phyloP scores from a whole-genome alignment of 1,140 invertebrate species.

The Bombus ignitus region DNA sequence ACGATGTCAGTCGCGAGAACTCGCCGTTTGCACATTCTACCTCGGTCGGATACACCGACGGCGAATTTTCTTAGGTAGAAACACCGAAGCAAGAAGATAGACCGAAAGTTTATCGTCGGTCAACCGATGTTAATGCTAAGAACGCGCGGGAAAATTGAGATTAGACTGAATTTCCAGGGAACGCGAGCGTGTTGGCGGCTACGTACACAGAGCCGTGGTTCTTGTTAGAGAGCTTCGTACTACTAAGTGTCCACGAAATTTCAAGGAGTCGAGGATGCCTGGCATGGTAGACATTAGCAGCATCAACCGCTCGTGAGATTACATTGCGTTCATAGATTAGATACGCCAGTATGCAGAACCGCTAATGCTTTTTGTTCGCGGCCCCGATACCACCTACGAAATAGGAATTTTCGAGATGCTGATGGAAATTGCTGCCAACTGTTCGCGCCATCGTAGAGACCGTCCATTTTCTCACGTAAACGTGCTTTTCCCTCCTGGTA shows the following conservation, averaged over 20 bases:
- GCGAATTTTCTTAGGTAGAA: neutral
- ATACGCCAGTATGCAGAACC: slow-evolving; percentile 16
- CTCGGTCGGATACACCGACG: too few species aligned
- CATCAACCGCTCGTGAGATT: slow-evolving; percentile 60
- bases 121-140: slow-evolving; percentile 31
- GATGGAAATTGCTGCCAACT: slow-evolving; percentile 27
- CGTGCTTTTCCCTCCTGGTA: too few species aligned
- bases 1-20: neutral
- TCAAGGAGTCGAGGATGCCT: slow-evolving; percentile 54
- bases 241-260: slow-evolving; percentile 50
- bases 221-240: slow-evolving; percentile 15
- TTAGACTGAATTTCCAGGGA: slow-evolving; percentile 16
- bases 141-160: slow-evolving; percentile 24
- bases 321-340: slow-evolving; percentile 36
- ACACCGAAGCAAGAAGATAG: neutral
- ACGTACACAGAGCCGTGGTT: neutral
- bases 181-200: neutral
- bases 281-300: slow-evolving; percentile 52
- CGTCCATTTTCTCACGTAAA: neutral
- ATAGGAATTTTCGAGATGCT: slow-evolving; percentile 33
- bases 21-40: slow-evolving; percentile 1
- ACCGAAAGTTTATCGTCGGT: slow-evolving; percentile 27
- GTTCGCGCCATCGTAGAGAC: neutral
- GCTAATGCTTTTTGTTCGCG: slow-evolving; percentile 38
- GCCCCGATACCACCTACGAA: slow-evolving; percentile 15